Evolutionary conservation across 2,888 invertebrate species (phyloP).

Genomic region (Thera britannica): DNA sequence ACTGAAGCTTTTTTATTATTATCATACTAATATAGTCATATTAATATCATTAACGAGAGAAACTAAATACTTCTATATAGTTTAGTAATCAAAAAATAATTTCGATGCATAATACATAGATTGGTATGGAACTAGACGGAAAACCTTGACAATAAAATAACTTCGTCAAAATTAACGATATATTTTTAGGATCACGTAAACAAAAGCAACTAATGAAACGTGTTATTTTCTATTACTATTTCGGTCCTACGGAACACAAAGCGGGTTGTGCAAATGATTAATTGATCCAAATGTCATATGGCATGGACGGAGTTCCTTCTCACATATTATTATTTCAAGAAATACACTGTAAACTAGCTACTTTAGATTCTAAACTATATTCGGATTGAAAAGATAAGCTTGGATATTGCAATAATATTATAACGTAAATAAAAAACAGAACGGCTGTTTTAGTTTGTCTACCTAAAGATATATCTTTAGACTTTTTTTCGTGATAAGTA

Average conservation of each 20-base stretch:
- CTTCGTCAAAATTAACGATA: constrained; percentile 27
- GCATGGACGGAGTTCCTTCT: constrained; percentile 58
- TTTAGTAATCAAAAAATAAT: too few species aligned
- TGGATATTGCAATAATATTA: too few species aligned
- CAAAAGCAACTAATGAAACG: constrained; percentile 49
- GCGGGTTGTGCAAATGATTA: constrained; percentile 68
- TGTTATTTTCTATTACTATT: constrained; percentile 55
- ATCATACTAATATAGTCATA: too few species aligned
- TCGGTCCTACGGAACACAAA: constrained; percentile 61
- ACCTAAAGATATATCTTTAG: too few species aligned
- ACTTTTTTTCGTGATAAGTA: neutral
- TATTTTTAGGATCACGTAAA: constrained; percentile 55
- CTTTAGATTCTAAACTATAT: constrained; percentile 26
- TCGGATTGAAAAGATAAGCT: neutral
- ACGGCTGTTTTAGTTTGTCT: too few species aligned
- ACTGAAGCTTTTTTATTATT: too few species aligned
- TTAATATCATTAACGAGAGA: too few species aligned
- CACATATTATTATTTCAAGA: constrained; percentile 57
- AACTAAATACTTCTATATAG: too few species aligned
- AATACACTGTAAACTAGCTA: constrained; percentile 39
- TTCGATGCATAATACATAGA: neutral
- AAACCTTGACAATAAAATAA: constrained; percentile 26
- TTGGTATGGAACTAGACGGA: neutral
- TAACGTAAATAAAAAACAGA: too few species aligned
- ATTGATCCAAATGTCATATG: constrained; percentile 70